Percentiles rank a stretch among this genome's conserved stretches.
Conservation (phyloP, 2,888 invertebrate species). For the Macropis europaea region DNA sequence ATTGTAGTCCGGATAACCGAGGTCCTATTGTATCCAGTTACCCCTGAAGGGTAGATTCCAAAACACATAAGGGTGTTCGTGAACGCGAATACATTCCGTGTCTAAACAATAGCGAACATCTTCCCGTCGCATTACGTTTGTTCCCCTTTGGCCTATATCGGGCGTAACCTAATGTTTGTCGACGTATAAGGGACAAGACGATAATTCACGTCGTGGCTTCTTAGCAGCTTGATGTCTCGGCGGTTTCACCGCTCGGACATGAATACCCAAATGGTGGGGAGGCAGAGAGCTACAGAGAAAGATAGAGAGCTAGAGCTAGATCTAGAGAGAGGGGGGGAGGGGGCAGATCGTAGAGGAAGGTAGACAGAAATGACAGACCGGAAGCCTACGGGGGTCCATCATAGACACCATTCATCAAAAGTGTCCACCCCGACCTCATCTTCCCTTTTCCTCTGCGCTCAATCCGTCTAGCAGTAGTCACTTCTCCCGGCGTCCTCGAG, state of each 20-base stretch:
- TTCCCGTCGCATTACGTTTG: slow-evolving; percentile 33
- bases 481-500: slow-evolving; percentile 62
- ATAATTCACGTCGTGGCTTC: slow-evolving; percentile 62
- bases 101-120: slow-evolving; percentile 42
- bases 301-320: slow-evolving; percentile 11
- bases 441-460: slow-evolving; percentile 51
- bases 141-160: slow-evolving; percentile 29
- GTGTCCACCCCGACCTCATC: slow-evolving; percentile 61
- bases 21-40: too few relatives aligned
- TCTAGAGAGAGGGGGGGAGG: slow-evolving; percentile 11
- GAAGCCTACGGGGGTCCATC: slow-evolving; percentile 62
- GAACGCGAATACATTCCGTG: slow-evolving; percentile 16
- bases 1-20: too few relatives aligned
- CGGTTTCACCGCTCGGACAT: slow-evolving; percentile 57
- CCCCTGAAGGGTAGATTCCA: too few relatives aligned
- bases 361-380: slow-evolving; percentile 48
- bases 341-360: too few relatives aligned
- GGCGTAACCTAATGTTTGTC: slow-evolving; percentile 48
- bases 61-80: too few relatives aligned
- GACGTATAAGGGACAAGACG: slow-evolving; percentile 45
- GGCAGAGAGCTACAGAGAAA: not conserved
- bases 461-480: slow-evolving; percentile 65
- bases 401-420: slow-evolving; percentile 69
- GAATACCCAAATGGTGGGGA: slow-evolving; percentile 50
- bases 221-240: slow-evolving; percentile 60